Conservation (phyloP, 2,113 vertebrate genomes). For the Fregata magnificens region DNA sequence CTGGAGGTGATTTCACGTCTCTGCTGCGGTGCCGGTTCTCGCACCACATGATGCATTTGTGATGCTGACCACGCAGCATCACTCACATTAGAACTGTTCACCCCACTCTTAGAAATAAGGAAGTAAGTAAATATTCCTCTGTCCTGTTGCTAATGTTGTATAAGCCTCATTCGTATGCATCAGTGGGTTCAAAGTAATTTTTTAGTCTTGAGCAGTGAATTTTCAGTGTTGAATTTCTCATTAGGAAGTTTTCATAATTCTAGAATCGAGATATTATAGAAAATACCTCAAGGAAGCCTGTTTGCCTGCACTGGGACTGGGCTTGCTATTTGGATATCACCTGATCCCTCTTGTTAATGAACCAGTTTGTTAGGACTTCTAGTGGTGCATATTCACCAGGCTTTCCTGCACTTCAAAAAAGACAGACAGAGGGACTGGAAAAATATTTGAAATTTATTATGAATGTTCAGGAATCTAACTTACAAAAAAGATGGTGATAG, state of each 20-base stretch:
- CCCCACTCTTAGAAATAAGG: neutral
- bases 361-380: neutral
- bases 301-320: neutral
- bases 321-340: neutral
- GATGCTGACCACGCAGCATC: neutral
- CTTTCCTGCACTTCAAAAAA: neutral
- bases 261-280: neutral
- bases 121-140: neutral
- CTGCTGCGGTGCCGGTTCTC: neutral
- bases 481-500: neutral
- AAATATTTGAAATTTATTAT: neutral
- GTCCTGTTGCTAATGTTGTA: neutral
- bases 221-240: neutral
- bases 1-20: neutral
- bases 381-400: neutral
- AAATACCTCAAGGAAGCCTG: neutral
- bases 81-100: neutral
- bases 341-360: neutral
- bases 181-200: neutral
- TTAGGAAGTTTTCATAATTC: neutral
- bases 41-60: rapidly evolving
- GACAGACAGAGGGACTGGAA: neutral
- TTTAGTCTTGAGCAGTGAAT: neutral
- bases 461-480: neutral
- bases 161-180: neutral